Evolutionary conservation across 2,888 invertebrate genomes (phyloP).

Genomic region (Lottia gigantea): DNA sequence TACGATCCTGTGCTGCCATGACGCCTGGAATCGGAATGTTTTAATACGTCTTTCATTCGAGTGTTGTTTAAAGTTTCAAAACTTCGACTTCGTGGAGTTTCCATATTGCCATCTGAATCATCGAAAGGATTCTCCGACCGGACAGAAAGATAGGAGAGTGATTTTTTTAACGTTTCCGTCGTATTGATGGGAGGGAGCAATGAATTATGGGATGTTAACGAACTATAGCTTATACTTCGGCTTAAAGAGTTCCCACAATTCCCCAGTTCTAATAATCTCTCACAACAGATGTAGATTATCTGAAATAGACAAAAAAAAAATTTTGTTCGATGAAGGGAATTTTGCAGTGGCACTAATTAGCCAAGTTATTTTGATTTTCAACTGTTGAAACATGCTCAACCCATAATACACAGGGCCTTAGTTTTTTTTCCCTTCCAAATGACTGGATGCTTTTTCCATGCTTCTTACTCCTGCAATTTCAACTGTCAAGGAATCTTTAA

Average conservation of each 20-base stretch:
- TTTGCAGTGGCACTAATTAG: neutral
- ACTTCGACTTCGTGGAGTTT: neutral
- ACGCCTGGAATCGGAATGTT: neutral
- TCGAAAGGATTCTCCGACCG: too few species aligned
- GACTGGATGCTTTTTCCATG: too few species aligned
- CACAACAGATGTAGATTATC: constrained; percentile 83
- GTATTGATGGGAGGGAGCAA: neutral
- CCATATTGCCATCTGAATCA: neutral
- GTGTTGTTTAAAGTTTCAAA: neutral
- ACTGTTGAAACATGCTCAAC: too few species aligned
- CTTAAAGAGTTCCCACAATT: constrained; percentile 41
- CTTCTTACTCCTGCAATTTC: too few species aligned
- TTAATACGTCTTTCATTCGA: neutral
- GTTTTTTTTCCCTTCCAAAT: too few species aligned
- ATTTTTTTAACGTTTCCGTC: neutral
- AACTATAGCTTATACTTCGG: constrained; percentile 16
- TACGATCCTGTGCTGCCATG: neutral
- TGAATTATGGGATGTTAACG: constrained; percentile 7
- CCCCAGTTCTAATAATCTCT: constrained; percentile 77
- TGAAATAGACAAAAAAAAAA: constrained; percentile 64
- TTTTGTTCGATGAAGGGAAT: neutral
- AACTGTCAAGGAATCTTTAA: too few species aligned
- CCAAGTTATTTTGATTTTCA: too few species aligned
- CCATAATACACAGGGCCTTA: too few species aligned
- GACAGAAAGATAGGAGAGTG: neutral